Evolutionary conservation across 2,797 vertebrate genomes (phyloP).

Genomic region (Macrochelys suwanniensis): DNA sequence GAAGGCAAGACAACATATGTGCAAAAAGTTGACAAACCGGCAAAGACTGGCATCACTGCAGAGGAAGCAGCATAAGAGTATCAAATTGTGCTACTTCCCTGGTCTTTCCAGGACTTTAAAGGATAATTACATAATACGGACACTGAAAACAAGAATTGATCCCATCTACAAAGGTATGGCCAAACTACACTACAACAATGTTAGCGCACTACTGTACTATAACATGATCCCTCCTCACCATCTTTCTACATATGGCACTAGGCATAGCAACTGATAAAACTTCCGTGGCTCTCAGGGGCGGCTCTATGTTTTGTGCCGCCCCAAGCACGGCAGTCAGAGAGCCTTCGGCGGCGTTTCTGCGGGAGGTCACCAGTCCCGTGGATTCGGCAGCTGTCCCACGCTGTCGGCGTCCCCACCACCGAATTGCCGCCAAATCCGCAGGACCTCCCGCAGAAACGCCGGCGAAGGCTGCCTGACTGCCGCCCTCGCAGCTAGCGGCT

Average conservation of each 20-base stretch:
- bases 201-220: background rate
- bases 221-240: background rate
- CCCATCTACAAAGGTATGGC: too few species aligned
- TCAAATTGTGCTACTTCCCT: too few species aligned
- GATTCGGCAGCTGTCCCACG: too few species aligned
- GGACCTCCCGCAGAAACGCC: too few species aligned
- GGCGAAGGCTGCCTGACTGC: too few species aligned
- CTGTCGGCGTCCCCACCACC: too few species aligned
- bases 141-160: background rate
- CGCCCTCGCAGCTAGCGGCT: too few species aligned
- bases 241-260: background rate
- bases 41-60: background rate
- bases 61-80: background rate
- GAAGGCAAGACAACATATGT: background rate
- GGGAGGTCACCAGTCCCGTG: too few species aligned
- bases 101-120: background rate
- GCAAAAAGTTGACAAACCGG: background rate
- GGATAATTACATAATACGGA: background rate
- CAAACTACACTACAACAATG: background rate
- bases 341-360: too few species aligned
- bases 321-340: too few species aligned
- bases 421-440: too few species aligned
- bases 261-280: background rate
- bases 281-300: background rate
- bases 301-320: too few species aligned